Evolutionary conservation across 2,797 vertebrate genomes (phyloP).

Genomic region (Capromys pilorides): DNA sequence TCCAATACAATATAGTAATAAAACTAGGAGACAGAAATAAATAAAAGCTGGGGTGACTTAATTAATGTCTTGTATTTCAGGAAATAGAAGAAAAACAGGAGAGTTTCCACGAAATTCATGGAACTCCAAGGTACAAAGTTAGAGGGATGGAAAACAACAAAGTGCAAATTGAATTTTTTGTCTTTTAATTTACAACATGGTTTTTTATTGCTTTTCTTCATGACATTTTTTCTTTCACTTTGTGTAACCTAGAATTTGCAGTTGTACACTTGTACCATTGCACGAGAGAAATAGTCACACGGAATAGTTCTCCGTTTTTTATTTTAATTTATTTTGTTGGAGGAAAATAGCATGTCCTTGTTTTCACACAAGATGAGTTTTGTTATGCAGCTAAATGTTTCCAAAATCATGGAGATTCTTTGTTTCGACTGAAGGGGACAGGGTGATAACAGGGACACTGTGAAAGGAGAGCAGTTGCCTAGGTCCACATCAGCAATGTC

Average conservation of each 20-base stretch:
- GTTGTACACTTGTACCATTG: background rate
- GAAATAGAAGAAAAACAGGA: background rate
- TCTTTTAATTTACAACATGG: background rate
- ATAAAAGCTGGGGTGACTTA: background rate
- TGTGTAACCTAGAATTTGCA: background rate
- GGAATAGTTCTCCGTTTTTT: background rate
- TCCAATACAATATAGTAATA: background rate
- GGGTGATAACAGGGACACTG: background rate
- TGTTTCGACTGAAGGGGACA: background rate
- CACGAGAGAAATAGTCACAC: background rate
- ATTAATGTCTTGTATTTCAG: constrained; percentile 2
- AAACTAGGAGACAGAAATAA: background rate
- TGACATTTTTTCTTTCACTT: background rate
- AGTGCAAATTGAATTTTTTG: background rate
- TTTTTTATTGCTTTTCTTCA: background rate
- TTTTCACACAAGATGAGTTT: background rate
- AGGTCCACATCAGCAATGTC: background rate
- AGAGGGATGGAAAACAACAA: background rate
- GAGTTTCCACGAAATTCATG: background rate
- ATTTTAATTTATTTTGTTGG: background rate
- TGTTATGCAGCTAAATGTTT: background rate
- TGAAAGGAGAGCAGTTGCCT: background rate
- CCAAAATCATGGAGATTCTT: background rate
- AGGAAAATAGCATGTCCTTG: background rate
- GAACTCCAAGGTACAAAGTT: background rate